Base-by-base conservation (phyloP, 2,888 invertebrate species). In the Caenorhabditis sp. region DNA sequence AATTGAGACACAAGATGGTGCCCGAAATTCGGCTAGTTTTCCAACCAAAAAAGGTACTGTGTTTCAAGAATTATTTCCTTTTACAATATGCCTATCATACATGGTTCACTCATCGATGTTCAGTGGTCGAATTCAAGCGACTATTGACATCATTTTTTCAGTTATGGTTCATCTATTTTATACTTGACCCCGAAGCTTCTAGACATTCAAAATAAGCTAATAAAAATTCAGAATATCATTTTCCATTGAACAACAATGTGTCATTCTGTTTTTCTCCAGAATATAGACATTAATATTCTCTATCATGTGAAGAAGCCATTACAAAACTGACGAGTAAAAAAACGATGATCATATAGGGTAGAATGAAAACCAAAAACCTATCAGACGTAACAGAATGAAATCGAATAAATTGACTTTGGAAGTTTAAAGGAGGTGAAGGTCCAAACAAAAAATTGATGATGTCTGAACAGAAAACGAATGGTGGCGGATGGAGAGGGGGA, bases 381-480 rank as follows among this genome's bases (percentile, higher is more conserved):
- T 1, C 19, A 31, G 14, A 38, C 28, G 44, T 22, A 51, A 6
- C 19, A 31, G 14, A 56, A 69, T 22, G 24, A 54, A 69, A 10
- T 54, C 24, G 38, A 54, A 73, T 28, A 24, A 63, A 61, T 54
- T 31, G 49, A 24, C 24, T 59, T 22, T n/a, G n/a, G n/a, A 7
- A n/a, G n/a, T 6, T 26, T 8, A 41, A 0, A 44, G 35, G 28
- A 7, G 10, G 26, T 64, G 64, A 41, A 31, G 49, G 26, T 2
- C 26, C 41, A 49, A 75, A 75, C 19, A n/a, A 47, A 59, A 79
- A 70, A 69, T 38, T 28, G 59, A 63, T 79, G 70, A 79, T 79
- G 63, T 64, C 79, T 70, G 70, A 56, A 64, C 56, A 70, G 59
- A 76, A 44, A 77, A 77, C 69, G 54, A 70, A 51, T 14, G 35